Percentiles rank a stretch among this genome's conserved stretches.
These are phyloP conservation scores for Himalopsyche japonica DNA, from an alignment of 2,888 invertebrate genomes.

Conservation along the genomic window DNA sequence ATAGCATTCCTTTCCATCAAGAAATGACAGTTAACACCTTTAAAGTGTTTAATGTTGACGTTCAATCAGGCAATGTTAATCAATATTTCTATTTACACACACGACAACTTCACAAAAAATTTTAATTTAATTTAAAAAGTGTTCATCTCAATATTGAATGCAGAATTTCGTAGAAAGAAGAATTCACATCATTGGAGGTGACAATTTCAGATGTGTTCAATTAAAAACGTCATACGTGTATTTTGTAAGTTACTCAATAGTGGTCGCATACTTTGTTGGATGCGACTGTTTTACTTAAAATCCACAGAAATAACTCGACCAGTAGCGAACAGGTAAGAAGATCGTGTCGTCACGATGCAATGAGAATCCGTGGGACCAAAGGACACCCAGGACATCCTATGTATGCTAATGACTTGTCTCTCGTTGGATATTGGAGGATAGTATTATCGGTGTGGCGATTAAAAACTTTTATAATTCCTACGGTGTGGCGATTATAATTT, in stretches of 20 bases:
- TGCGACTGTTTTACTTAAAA: constrained; percentile 12
- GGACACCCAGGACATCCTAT: constrained; percentile 10
- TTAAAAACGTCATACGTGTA: background rate
- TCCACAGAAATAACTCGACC: constrained; percentile 25
- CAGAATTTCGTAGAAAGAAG: no score
- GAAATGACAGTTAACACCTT: no score
- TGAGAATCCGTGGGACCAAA: constrained; percentile 23
- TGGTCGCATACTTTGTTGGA: background rate
- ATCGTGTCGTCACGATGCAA: constrained; percentile 34
- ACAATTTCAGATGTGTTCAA: background rate
- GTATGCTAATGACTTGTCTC: constrained; percentile 25
- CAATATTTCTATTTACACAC: no score
- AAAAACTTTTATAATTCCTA: background rate
- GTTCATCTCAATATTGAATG: no score
- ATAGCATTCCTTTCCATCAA: no score
- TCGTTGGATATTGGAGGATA: background rate
- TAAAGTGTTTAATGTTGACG: no score
- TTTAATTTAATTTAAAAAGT: no score
- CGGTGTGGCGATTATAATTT: no score
- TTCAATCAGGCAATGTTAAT: no score
- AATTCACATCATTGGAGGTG: background rate
- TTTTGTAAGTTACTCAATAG: background rate
- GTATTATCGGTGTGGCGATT: background rate
- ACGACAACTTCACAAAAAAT: no score
- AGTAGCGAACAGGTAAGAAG: constrained; percentile 15